Evolutionary conservation across 2,113 vertebrate species (phyloP).

Genomic region (Dipodomys stephensi): DNA sequence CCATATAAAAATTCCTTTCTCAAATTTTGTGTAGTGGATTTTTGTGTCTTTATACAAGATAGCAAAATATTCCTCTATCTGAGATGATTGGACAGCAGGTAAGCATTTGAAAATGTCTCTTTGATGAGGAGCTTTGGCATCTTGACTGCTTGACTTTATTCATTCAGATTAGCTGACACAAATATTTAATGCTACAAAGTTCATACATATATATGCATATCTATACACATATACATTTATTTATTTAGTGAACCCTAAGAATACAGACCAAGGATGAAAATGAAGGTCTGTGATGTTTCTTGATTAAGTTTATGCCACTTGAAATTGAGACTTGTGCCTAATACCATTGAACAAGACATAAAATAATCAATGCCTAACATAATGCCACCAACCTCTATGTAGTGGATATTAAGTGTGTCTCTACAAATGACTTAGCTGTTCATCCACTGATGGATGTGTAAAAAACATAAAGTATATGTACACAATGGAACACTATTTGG

Average conservation of each 20-base stretch:
- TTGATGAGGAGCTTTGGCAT: slow-evolving; percentile 21
- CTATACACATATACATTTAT: background rate
- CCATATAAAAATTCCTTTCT: background rate
- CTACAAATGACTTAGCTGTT: background rate
- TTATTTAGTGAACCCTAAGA: background rate
- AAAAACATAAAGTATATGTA: background rate
- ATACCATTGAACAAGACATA: background rate
- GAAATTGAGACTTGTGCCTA: background rate
- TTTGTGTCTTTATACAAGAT: slow-evolving; percentile 14
- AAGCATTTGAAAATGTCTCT: background rate
- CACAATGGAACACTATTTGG: background rate
- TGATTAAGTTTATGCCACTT: background rate
- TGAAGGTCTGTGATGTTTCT: background rate
- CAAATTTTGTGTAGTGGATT: slow-evolving; percentile 44
- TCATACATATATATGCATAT: background rate
- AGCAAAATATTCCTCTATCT: background rate
- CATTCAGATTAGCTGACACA: background rate
- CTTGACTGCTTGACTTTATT: slow-evolving; percentile 12
- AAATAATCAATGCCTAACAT: background rate
- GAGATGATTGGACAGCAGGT: background rate
- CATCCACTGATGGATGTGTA: background rate
- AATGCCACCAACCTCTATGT: background rate
- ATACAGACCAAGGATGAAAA: background rate
- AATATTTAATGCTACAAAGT: background rate
- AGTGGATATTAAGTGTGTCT: background rate